These are phyloP conservation scores for Zaprionus camerounensis DNA, from an alignment of 1,140 invertebrate genomes.

Conservation along the genomic window DNA sequence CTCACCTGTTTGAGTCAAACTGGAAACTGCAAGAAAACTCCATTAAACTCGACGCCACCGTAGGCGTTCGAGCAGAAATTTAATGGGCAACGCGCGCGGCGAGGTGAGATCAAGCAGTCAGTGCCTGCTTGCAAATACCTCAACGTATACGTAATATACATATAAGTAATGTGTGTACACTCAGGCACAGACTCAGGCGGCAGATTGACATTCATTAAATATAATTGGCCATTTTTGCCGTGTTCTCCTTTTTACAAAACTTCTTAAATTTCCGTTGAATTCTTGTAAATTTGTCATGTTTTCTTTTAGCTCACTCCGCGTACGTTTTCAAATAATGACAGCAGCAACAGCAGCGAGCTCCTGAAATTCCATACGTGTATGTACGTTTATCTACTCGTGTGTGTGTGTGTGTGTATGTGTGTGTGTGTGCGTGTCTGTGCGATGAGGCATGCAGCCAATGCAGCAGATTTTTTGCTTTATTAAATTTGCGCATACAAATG, in stretches of 20 bases:
- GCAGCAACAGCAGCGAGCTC: background rate
- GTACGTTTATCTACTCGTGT: background rate
- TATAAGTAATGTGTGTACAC: background rate
- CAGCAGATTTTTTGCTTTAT: conserved; percentile 26
- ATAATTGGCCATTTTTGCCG: background rate
- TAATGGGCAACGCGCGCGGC: background rate
- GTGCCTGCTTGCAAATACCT: background rate
- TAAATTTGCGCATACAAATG: conserved; percentile 11
- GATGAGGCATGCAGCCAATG: conserved; percentile 14
- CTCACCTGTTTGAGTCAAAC: conserved; percentile 36
- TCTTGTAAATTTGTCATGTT: conserved; percentile 3
- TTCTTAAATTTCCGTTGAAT: conserved; percentile 3
- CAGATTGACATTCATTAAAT: conserved; percentile 3
- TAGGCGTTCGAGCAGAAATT: conserved; percentile 15
- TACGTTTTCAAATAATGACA: conserved; percentile 1
- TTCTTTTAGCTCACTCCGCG: background rate
- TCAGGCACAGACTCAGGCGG: background rate
- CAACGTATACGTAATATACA: background rate
- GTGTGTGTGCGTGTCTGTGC: too few relatives aligned
- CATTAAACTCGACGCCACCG: background rate
- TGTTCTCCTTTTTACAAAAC: background rate
- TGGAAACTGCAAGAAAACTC: conserved; percentile 1
- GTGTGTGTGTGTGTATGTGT: background rate
- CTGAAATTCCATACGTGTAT: conserved; percentile 9
- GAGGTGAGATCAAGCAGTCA: conserved; percentile 12